Conservation (phyloP, 1,140 invertebrate species). For the Frieseomelitta varia region DNA sequence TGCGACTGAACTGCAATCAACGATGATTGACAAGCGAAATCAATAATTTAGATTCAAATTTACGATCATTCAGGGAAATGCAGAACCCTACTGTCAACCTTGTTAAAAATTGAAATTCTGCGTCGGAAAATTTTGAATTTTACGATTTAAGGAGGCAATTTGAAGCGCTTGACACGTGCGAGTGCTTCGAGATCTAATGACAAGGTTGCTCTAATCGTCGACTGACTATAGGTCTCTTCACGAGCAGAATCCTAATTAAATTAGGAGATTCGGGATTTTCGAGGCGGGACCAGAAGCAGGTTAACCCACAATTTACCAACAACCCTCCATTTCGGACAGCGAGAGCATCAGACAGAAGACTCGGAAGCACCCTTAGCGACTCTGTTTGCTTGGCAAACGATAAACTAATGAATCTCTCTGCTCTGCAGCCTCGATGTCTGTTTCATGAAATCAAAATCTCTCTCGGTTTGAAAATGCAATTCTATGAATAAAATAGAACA, state of each 20-base stretch:
- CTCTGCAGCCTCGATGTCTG: neutral
- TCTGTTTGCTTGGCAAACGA: constrained; percentile 57
- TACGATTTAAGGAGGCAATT: neutral
- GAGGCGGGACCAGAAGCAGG: constrained; percentile 28
- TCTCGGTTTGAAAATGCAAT: neutral
- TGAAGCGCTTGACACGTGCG: neutral
- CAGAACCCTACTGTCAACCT: neutral
- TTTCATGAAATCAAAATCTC: neutral
- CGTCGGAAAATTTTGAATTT: neutral
- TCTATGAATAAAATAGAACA: neutral
- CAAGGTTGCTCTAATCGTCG: constrained; percentile 24
- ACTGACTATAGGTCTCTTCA: constrained; percentile 25
- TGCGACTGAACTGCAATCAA: constrained; percentile 60
- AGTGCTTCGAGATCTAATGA: neutral
- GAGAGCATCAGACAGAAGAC: constrained; percentile 3
- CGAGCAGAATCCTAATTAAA: constrained; percentile 55
- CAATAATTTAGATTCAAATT: constrained; percentile 42
- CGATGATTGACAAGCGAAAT: constrained; percentile 67
- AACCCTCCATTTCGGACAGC: constrained; percentile 56
- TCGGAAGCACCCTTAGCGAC: constrained; percentile 31
- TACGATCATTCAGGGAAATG: neutral
- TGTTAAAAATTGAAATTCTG: neutral
- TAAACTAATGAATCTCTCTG: constrained; percentile 52
- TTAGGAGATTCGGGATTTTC: constrained; percentile 56
- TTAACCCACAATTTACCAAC: constrained; percentile 61